Evolutionary conservation across 92 coral and sea anemone genomes (phyloP), one percentile per base, ranked within the genome.

Genomic region (Zoanthus gigantus): DNA sequence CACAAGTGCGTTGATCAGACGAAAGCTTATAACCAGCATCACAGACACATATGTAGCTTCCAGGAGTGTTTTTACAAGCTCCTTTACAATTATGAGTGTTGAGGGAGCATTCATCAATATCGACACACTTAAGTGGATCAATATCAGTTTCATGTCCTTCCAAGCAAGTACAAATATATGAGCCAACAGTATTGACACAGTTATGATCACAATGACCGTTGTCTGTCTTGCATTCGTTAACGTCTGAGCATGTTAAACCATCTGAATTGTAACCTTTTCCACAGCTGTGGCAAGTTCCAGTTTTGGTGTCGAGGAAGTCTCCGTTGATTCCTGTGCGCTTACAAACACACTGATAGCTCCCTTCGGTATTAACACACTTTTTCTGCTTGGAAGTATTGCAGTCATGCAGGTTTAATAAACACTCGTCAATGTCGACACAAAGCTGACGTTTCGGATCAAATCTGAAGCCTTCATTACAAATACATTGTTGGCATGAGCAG

Each of bases 1-100:
- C 74, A 65, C 92, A 90, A 15, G 89, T 78, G 14, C 67, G 34
- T 66, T 90, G 12, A 46, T 90, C 92, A 0, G 83, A 77, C 17
- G 77, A 61, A 71, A 90, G 29, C 65, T 78, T 73, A 47, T 90
- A 90, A 8, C 92, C 92, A 6, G 23, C 63, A 7, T 71, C 74
- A 48, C 92, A 90, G 11, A 44, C 34, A 32, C 92, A 90, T 50
- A 46, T 15, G 78, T 78, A 90, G 34, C 90, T 84, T 16, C 92
- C 92, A 69, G 78, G 77, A 32, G 58, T 85, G 71, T 90, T 86
- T 72, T 71, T 71, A 48, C 92, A 90, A 14, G 5, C 16, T 12
- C 16, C 37, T 7, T 12, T 81, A 66, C 85, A 81, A 13, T 5
- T 66, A 47, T 81, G 85, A 14, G 14, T 81, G 48, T 11, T n/a